Evolutionary conservation across 1,140 invertebrate species (phyloP), one percentile per base, ranked within the genome.

Genomic region (Zaprionus tsacasi): DNA sequence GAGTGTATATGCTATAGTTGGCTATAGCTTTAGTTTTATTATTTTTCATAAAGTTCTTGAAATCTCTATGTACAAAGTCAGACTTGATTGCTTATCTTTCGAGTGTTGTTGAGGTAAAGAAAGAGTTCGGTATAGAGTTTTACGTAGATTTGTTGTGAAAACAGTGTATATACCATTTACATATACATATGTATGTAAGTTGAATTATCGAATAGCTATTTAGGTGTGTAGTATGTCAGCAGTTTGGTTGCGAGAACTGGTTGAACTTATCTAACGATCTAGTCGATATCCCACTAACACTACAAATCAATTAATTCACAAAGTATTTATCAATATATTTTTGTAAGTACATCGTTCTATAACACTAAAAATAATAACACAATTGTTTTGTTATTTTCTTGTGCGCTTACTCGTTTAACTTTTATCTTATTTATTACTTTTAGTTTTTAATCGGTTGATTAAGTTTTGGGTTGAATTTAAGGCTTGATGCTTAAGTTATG

Each of bases 11-110:
- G 35, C 59, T 43, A 38, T 63, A 63, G 25, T 80, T 69, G 73
- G 79, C 67, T 15, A 45, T 45, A 45, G 40, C 40, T 45, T 45
- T 69, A 65, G 70, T 50, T 67, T 54, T 21, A 1, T 55, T 75
- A 72, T 67, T 55, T 55, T 75, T 79, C 58, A 35, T 66, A 75
- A 75, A 87, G 78, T 76, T 83, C 56, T 87, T 89, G 83, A 88
- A 88, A 88, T 89, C 78, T 83, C 50, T 88, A 88, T 88, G 74
- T 88, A 88, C 83, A 88, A 88, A 88, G 83, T 88, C 83, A 88
- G 83, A 86, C 83, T 88, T 88, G 81, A 88, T 88, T 88, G 83
- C 83, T 83, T 88, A 74, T 78, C 70, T 83, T 79, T 82, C 78
- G 66, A 80, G 80, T 80, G 73, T 83, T 79, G 52, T 81, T 82